These are phyloP conservation scores for Cephalopterus ornatus DNA, from an alignment of 2,113 vertebrate species.

Conservation along the genomic window DNA sequence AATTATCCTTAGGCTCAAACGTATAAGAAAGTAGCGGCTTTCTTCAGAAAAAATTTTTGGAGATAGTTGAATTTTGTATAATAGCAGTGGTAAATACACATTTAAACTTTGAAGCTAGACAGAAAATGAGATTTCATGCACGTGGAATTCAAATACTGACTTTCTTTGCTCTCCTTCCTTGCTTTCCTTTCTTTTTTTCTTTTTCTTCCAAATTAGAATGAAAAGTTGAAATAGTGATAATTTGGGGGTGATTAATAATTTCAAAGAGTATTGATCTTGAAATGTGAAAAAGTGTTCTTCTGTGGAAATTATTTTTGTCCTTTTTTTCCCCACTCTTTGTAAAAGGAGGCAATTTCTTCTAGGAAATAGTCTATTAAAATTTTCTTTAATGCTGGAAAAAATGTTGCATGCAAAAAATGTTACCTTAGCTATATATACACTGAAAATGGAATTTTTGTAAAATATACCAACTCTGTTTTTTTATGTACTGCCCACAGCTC, in stretches of 20 bases:
- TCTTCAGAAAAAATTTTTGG: not conserved
- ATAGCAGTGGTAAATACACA: not conserved
- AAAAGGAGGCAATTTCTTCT: not conserved
- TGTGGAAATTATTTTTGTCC: not conserved
- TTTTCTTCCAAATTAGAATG: not conserved
- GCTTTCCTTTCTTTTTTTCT: not conserved
- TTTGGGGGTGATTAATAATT: not conserved
- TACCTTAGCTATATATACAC: not conserved
- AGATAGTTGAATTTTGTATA: not conserved
- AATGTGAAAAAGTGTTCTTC: not conserved
- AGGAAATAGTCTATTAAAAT: not conserved
- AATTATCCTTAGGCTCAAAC: not conserved
- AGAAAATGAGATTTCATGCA: not conserved
- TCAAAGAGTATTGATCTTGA: not conserved
- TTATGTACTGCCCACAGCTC: slow-evolving; percentile 66
- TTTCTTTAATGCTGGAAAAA: not conserved
- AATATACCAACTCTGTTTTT: not conserved
- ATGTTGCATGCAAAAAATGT: not conserved
- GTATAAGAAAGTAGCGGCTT: not conserved
- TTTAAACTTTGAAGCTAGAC: not conserved
- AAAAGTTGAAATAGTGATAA: not conserved
- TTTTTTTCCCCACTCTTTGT: not conserved
- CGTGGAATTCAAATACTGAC: not conserved
- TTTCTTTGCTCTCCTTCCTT: not conserved
- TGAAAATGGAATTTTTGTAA: not conserved